Evolutionary conservation across 2,888 invertebrate genomes (phyloP).

Genomic region (Drosophila rellima): DNA sequence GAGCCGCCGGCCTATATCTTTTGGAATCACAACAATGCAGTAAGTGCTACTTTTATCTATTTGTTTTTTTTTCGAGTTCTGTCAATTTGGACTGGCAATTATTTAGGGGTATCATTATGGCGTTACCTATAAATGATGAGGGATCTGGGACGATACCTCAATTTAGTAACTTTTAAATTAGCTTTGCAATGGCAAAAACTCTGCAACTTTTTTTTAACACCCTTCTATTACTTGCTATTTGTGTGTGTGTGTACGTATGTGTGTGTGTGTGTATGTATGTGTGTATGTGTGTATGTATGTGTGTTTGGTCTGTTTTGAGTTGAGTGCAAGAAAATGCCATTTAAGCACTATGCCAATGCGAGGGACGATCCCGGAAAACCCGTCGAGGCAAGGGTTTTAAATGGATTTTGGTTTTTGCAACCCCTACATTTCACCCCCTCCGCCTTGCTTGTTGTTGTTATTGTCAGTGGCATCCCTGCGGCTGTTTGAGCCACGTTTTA

Average conservation of each 20-base stretch:
- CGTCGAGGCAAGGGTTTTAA: slow-evolving; percentile 63
- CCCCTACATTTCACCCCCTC: background rate
- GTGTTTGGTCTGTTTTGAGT: slow-evolving; percentile 47
- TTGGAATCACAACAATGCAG: slow-evolving; percentile 97
- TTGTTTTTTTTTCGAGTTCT: slow-evolving; percentile 8
- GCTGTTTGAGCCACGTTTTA: slow-evolving; percentile 67
- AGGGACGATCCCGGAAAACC: slow-evolving; percentile 35
- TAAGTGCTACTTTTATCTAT: slow-evolving; percentile 86
- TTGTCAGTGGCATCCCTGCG: slow-evolving; percentile 63
- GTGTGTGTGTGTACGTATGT: slow-evolving; percentile 21
- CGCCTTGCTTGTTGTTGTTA: slow-evolving; percentile 18
- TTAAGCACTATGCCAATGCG: slow-evolving; percentile 62
- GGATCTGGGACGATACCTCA: slow-evolving; percentile 50
- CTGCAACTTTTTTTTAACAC: slow-evolving; percentile 24
- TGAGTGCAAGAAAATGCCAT: slow-evolving; percentile 70
- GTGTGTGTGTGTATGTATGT: slow-evolving; percentile 23
- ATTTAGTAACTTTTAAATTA: slow-evolving; percentile 81
- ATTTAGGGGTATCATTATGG: slow-evolving; percentile 69
- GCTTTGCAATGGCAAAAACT: slow-evolving; percentile 60
- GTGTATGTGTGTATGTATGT: slow-evolving; percentile 23
- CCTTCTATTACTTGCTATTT: slow-evolving; percentile 30
- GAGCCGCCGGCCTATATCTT: slow-evolving; percentile 97
- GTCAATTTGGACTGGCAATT: slow-evolving; percentile 63
- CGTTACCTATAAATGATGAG: slow-evolving; percentile 48
- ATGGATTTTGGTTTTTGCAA: slow-evolving; percentile 70